These are phyloP conservation scores for Serranus cabrilla DNA, from an alignment of 2,797 vertebrate genomes.

Conservation along the genomic window DNA sequence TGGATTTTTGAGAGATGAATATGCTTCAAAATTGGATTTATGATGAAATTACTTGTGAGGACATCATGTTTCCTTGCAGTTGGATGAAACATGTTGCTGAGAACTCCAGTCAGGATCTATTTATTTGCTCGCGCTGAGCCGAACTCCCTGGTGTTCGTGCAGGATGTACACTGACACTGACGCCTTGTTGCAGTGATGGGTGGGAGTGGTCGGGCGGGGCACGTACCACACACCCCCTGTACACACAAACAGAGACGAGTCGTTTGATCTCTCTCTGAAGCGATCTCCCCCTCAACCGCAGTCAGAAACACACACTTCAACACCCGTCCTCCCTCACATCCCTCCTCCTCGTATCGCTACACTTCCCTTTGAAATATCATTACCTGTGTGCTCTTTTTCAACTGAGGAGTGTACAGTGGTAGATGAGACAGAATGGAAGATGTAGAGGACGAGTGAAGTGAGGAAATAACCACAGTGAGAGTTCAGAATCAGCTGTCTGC, in stretches of 20 bases:
- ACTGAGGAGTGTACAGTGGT: slow-evolving; percentile 22
- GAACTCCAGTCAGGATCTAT: slow-evolving; percentile 17
- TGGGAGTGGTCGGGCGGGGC: slow-evolving; percentile 58
- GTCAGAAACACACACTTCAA: slow-evolving; percentile 44
- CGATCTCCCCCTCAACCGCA: slow-evolving; percentile 41
- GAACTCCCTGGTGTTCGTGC: slow-evolving; percentile 21
- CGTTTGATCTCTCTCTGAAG: slow-evolving; percentile 74
- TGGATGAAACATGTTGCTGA: slow-evolving; percentile 13
- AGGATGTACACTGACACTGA: slow-evolving; percentile 26
- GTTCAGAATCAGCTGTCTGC: slow-evolving; percentile 44
- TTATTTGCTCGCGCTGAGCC: slow-evolving; percentile 25
- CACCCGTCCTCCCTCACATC: slow-evolving; percentile 24
- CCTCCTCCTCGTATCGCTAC: slow-evolving; percentile 28
- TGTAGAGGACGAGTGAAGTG: slow-evolving; percentile 47
- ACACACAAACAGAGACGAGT: slow-evolving; percentile 46
- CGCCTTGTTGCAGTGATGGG: slow-evolving; percentile 54
- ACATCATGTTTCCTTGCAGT: not conserved
- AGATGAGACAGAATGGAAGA: slow-evolving; percentile 74
- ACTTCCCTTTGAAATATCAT: slow-evolving; percentile 72
- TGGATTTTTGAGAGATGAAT: not conserved
- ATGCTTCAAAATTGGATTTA: not conserved
- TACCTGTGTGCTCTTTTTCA: slow-evolving; percentile 68
- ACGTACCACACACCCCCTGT: not conserved
- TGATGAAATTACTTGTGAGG: not conserved
- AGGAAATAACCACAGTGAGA: slow-evolving; percentile 40